Evolutionary conservation across 2,797 vertebrate genomes (phyloP), one percentile per base, ranked within the genome.

Genomic region (Neoniphon sammara): DNA sequence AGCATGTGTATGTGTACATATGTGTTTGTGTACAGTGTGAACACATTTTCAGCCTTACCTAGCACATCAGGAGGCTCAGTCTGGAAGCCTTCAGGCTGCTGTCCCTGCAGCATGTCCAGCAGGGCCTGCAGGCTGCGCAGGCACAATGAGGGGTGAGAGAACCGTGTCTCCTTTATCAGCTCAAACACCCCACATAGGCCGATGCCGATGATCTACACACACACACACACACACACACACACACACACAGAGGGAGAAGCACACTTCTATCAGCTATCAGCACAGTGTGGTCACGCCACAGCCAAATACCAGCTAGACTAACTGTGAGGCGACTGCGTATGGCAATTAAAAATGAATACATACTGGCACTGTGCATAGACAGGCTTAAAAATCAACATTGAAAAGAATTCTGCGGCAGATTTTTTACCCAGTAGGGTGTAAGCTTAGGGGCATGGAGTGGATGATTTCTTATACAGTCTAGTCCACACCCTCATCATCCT

Each of bases 101-200:
- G 98, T 46, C 98, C 98, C 91, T 99, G 98, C 66, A 99, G 95
- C 86, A 99, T 98, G 83, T 99, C 98, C 90, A 99, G 93, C 78
- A 99, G 93, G 30, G 98, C 98, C 91, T 99, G 98, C 23, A 99
- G 93, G 92, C 98, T 99, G 75, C 98, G 95, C 90, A 98, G 94
- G 90, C 98, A 99, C 82, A 99, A 93, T 27, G 96, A 96, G 39
- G 97, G 97, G 89, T 99, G 98, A 69, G 97, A 98, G 94, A 99
- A 98, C 42, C 98, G 95, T 0, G 97, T 99, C 93, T 99, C 98
- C 88, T 98, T 99, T 79, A 99, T 99, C 88, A 99, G 90, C 81
- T 99, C 98, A 84, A 99, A 99, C 64, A 99, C 98, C 87, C 98
- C 98, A 88, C 98, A 99, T 58, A 99, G 94, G 78, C 98, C 98